Evolutionary conservation across 2,113 vertebrate species (phyloP).

Genomic region (Etheostoma spectabile): DNA sequence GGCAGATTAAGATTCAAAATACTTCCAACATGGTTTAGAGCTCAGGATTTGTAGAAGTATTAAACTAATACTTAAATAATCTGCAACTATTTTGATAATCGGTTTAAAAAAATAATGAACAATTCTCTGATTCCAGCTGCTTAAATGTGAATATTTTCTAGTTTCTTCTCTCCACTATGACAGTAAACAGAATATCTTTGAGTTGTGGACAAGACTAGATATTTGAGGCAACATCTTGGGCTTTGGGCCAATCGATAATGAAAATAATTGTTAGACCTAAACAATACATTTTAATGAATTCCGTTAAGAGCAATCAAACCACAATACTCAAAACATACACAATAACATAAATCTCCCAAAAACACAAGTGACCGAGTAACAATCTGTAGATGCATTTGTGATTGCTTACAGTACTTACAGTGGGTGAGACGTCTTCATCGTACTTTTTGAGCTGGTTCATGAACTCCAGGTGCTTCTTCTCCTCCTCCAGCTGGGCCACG

Average conservation of each 20-base stretch:
- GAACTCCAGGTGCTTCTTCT: constrained; percentile 98
- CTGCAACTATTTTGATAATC: too few species aligned
- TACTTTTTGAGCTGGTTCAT: constrained; percentile 99
- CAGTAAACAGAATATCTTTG: too few species aligned
- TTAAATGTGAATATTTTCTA: too few species aligned
- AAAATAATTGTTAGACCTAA: too few species aligned
- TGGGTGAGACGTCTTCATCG: constrained; percentile 92
- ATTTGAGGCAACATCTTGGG: too few species aligned
- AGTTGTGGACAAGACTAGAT: too few species aligned
- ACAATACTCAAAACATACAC: neutral
- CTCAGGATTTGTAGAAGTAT: neutral
- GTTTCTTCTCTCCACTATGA: too few species aligned
- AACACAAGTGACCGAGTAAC: neutral
- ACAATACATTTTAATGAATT: neutral
- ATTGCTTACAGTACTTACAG: constrained; percentile 62
- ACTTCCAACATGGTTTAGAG: neutral
- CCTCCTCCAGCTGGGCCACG: constrained; percentile 97
- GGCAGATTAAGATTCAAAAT: neutral
- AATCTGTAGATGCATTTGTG: neutral
- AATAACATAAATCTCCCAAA: too few species aligned
- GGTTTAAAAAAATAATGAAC: too few species aligned
- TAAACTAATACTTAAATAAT: too few species aligned
- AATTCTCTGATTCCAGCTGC: too few species aligned
- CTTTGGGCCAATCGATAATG: too few species aligned
- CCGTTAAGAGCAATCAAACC: neutral